These are phyloP conservation scores for Phaenicophaeus curvirostris DNA, from an alignment of 2,797 vertebrate genomes.

Conservation along the genomic window DNA sequence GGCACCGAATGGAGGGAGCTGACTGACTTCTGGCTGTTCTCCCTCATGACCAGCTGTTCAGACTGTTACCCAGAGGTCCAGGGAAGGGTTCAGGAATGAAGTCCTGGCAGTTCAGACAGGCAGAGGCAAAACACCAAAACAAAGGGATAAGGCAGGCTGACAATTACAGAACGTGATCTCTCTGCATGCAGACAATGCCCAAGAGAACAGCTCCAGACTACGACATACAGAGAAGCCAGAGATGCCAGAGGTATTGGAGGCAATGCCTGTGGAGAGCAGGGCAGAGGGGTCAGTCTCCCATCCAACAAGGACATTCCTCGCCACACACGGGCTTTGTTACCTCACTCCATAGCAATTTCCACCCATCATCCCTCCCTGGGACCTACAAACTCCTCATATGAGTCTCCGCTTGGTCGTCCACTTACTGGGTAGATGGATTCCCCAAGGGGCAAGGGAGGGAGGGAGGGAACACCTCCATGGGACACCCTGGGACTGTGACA, in stretches of 20 bases:
- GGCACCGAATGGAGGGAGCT: not conserved
- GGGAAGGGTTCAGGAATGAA: slow-evolving; percentile 62
- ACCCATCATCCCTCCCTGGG: not conserved
- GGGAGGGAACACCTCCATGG: not conserved
- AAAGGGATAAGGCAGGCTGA: slow-evolving; percentile 58
- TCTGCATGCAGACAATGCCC: slow-evolving; percentile 77
- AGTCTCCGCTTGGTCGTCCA: not conserved
- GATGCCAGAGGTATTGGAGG: slow-evolving; percentile 45
- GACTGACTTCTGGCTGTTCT: slow-evolving; percentile 19
- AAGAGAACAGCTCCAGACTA: slow-evolving; percentile 80
- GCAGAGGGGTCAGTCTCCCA: slow-evolving; percentile 41
- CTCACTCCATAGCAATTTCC: not conserved
- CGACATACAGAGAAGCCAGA: slow-evolving; percentile 78
- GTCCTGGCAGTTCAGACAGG: slow-evolving; percentile 60
- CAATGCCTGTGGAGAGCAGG: slow-evolving; percentile 37
- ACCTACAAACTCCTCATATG: not conserved
- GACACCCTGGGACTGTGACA: not conserved
- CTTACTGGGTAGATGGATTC: not conserved
- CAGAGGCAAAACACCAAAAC: slow-evolving; percentile 62
- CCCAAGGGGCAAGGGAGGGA: not conserved
- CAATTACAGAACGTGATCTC: slow-evolving; percentile 29
- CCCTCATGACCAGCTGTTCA: slow-evolving; percentile 9
- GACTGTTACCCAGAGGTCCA: slow-evolving; percentile 1
- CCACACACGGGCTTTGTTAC: not conserved
- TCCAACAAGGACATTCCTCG: slow-evolving; percentile 18